Base-by-base conservation (phyloP, 2,888 invertebrate species). In the Dasysyrphus albostriatus region DNA sequence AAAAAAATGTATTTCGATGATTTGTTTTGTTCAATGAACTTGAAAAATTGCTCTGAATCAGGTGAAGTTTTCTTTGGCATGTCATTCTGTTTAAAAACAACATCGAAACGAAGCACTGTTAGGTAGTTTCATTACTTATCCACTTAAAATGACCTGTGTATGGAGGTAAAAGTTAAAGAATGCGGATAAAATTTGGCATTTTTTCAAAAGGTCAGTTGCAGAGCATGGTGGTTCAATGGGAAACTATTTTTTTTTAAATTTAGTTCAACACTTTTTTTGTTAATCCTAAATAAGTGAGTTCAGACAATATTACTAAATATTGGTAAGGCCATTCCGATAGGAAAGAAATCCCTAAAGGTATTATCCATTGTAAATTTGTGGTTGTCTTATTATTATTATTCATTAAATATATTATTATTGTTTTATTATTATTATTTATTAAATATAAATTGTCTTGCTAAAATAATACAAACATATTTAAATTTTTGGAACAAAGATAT, bases 21-120 rank as follows among this genome's bases (percentile, higher is more conserved):
- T 63, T 63, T 56, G 65, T 58, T 47, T 37, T 65, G 51, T 56
- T 75, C 63, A 51, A 54, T 69, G 69, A 69, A 69, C 69, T 69
- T 69, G 69, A 69, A 69, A 69, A 69, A 69, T 69, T 69, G 39
- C 54, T 69, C 69, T 54, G 69, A 69, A 69, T 69, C 69, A 69
- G 69, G 69, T 69, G 69, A 54, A 69, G 37, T 69, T 67, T 69
- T 24, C 14, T 42, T 69, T 69, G 69, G 69, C 69, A 69, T 69
- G 69, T 51, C 37, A 54, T 69, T 54, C n/a, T 7, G 24, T 67
- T 37, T 37, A 16, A 37, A 51, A 67, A 37, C 9, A 24, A 39
- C 12, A 19, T 19, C 32, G 2, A 34, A 34, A 49, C 34, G 1
- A 24, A 24, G n/a, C n/a, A 24, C 24, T 34, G 9, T 47, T 49